Base-by-base conservation (phyloP, 2,888 invertebrate genomes). In the Aricia artaxerxes region DNA sequence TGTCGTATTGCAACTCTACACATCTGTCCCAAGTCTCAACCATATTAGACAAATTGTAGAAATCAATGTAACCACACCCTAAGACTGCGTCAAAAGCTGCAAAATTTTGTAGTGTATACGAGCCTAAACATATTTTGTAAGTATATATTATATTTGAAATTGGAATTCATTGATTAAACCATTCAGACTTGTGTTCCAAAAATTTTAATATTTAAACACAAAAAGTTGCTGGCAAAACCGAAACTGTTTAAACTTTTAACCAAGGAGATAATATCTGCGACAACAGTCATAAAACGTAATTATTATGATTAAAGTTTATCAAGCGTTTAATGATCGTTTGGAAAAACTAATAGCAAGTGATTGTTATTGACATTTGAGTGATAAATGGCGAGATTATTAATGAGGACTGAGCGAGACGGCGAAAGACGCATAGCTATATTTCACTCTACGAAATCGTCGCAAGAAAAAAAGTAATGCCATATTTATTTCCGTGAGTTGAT, bases 321-420 rank as follows among this genome's bases (percentile, higher is more conserved):
- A 75, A 75, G 75, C n/a, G 31, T 73, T 85, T 85, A 81, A 77
- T 76, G 53, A 78, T 78, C 11, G 53, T 72, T 24, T 60, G 38
- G 9, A 78, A 75, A 40, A 53, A 76, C 31, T 6, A 35, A 53
- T 24, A n/a, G 49, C 49, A 6, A 44, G 53, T 35, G 76, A 76
- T 44, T 79, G 31, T 24, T 73, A 73, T 38, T 73, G 73, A 53
- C 53, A 44, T 73, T 73, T 31, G 16, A 57, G 60, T 73, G 72
- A 72, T 53, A 49, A 61, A 60, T 78, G 4, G 44, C 78, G 61
- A 38, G 64, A 61, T 44, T 69, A 69, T 69, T 77, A 75, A 60
- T 35, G 24, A 40, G 53, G 53, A 53, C 53, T 9, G 53, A 76
- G 75, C 75, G 75, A 53, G 53, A 76, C 7, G 31, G 75, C 75